Evolutionary conservation across 2,113 vertebrate species (phyloP), one percentile per base, ranked within the genome.

Genomic region (Apodemus sylvaticus): DNA sequence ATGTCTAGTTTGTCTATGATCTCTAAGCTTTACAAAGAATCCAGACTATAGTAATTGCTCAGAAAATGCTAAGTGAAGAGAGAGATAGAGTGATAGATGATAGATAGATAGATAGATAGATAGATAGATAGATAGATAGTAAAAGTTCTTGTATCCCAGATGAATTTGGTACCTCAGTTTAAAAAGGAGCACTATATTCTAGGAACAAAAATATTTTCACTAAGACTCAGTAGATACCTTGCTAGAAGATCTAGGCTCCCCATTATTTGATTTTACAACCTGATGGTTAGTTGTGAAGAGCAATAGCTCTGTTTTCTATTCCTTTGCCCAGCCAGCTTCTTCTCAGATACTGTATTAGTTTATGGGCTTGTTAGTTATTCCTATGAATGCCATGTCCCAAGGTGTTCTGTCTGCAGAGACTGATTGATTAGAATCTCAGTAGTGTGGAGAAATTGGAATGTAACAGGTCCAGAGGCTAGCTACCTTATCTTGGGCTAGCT

Each of bases 21-120:
- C n/a, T 79, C 48, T 48, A 87, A 74, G 8, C 31, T n/a, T 79
- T 19, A 11, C 14, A 12, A 16, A 94, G 62, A 92, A 14, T 4
- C 36, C 71, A 22, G 11, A 0, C 71, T 36, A 36, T 55, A 79
- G 22, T 53, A 71, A 39, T 86, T 53, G 81, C 31, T 94, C 60
- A 83, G 22, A 87, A 60, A 94, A 83, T 78, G 39, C 62, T 58
- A 26, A 94, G 24, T 91, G 83, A 91, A 94, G 51, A 62, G 78
- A 10, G 13, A 70, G 64, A 4, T 10, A 66, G 64, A 7, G 1
- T 31, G 9, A 7, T 2, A 68, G 13, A 26, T 3, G 14, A 24
- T 12, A 68, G 66, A 5, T 12, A 68, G 68, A 11, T 1, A 68
- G 31, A 10, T 0, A 68, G 13, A 26, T 1, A 36, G 66, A 26